phyloP scores from a whole-genome alignment of 2,113 vertebrate species.

The Aphyosemion australe region DNA sequence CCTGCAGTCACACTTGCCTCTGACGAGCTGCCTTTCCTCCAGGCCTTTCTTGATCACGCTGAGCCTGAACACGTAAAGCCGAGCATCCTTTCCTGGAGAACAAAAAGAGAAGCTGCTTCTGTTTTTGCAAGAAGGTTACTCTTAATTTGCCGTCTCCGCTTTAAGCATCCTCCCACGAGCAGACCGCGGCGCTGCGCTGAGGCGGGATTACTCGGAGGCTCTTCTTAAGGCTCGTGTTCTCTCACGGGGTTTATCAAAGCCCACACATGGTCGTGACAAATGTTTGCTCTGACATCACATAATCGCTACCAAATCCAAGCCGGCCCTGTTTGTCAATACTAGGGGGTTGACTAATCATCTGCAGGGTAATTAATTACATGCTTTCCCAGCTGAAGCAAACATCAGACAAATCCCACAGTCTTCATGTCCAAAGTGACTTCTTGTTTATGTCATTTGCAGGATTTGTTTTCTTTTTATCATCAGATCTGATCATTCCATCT shows the following conservation, averaged over 20 bases:
- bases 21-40: constrained; percentile 83
- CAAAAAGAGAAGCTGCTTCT: constrained; percentile 21
- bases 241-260: constrained; percentile 41
- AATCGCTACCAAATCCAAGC: constrained; percentile 39
- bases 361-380: constrained; percentile 47
- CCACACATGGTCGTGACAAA: constrained; percentile 54
- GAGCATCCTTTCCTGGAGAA: constrained; percentile 90
- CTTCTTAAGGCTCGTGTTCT: constrained; percentile 33
- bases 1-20: constrained; percentile 88
- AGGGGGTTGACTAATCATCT: constrained; percentile 44
- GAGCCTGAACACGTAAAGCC: constrained; percentile 93
- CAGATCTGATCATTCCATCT: constrained; percentile 5
- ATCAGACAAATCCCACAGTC: constrained; percentile 16
- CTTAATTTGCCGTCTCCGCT: constrained; percentile 30
- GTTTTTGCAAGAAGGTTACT: constrained; percentile 40
- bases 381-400: constrained; percentile 24
- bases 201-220: constrained; percentile 40
- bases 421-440: background rate
- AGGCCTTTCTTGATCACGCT: constrained; percentile 83
- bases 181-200: constrained; percentile 26
- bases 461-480: background rate
- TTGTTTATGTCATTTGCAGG: background rate
- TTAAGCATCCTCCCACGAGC: constrained; percentile 48
- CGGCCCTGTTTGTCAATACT: constrained; percentile 45
- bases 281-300: constrained; percentile 37